Conservation (phyloP, 2,888 invertebrate species). For the Steinernema scapterisci region DNA sequence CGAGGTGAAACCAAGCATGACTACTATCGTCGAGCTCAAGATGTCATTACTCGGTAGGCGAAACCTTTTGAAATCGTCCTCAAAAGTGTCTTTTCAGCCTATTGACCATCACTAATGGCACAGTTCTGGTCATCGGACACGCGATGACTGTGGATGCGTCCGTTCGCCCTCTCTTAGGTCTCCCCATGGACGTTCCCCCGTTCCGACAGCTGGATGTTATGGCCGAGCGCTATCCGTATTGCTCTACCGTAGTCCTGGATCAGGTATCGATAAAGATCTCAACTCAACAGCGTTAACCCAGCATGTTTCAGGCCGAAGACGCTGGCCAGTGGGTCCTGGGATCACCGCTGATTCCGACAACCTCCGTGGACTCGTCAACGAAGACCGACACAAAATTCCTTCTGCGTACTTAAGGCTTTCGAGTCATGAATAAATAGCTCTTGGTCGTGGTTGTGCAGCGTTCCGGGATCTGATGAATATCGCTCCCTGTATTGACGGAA, state of each 20-base stretch:
- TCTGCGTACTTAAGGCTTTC: too few species aligned
- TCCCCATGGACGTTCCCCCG: slow-evolving; percentile 17
- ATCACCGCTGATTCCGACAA: neutral
- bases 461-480: too few species aligned
- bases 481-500: too few species aligned
- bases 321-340: neutral
- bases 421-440: too few species aligned
- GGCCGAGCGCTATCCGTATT: slow-evolving; percentile 42
- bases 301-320: neutral
- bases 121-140: slow-evolving; percentile 85
- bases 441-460: too few species aligned
- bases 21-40: slow-evolving; percentile 34
- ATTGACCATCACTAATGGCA: slow-evolving; percentile 72
- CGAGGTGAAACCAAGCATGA: slow-evolving; percentile 35
- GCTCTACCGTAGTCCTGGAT: slow-evolving; percentile 39
- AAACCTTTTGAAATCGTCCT: neutral
- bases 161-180: slow-evolving; percentile 77
- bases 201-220: slow-evolving; percentile 35
- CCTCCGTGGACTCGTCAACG: neutral
- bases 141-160: slow-evolving; percentile 85
- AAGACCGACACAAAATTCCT: neutral
- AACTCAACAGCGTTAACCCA: too few species aligned
- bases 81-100: slow-evolving; percentile 1
- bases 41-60: slow-evolving; percentile 31
- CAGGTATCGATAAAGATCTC: slow-evolving; percentile 23